phyloP scores from a whole-genome alignment of 1,140 invertebrate species.

The Cotesia chilonis region DNA sequence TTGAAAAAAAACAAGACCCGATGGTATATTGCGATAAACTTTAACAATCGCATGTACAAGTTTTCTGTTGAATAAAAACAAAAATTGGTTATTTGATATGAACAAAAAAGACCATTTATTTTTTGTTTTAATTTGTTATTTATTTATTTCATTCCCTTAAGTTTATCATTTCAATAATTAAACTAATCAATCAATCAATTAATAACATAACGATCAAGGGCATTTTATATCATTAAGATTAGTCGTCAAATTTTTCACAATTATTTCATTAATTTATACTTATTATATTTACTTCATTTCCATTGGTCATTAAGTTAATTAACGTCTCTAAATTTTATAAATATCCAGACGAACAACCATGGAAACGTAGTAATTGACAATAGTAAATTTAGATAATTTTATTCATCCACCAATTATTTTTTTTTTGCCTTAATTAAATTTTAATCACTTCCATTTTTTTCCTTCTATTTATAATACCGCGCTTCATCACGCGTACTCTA shows the following conservation, averaged over 20 bases:
- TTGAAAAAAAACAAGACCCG: too few relatives aligned
- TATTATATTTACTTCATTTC: constrained; percentile 31
- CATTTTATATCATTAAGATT: constrained; percentile 43
- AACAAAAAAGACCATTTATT: too few relatives aligned
- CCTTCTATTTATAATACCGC: constrained; percentile 1
- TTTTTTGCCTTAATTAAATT: not conserved
- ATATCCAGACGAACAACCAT: constrained; percentile 10
- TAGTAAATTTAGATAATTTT: constrained; percentile 11
- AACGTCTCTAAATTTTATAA: constrained; percentile 6
- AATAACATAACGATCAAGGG: constrained; percentile 51
- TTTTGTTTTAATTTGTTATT: constrained; percentile 36
- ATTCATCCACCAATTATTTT: not conserved
- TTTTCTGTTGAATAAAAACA: too few relatives aligned
- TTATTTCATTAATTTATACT: constrained; percentile 28
- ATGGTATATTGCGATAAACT: too few relatives aligned
- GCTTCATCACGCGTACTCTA: constrained; percentile 19
- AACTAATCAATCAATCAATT: constrained; percentile 50
- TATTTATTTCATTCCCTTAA: constrained; percentile 29
- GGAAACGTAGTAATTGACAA: constrained; percentile 31
- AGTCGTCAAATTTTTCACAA: not conserved
- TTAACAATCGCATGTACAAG: too few relatives aligned
- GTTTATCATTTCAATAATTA: constrained; percentile 47
- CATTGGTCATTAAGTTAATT: not conserved
- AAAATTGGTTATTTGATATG: too few relatives aligned
- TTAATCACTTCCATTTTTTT: constrained; percentile 15